Percentiles rank a stretch among this genome's conserved stretches.
Evolutionary conservation across 2,113 vertebrate genomes (phyloP).

Genomic region (Sinocyclocheilus rhinocerous): DNA sequence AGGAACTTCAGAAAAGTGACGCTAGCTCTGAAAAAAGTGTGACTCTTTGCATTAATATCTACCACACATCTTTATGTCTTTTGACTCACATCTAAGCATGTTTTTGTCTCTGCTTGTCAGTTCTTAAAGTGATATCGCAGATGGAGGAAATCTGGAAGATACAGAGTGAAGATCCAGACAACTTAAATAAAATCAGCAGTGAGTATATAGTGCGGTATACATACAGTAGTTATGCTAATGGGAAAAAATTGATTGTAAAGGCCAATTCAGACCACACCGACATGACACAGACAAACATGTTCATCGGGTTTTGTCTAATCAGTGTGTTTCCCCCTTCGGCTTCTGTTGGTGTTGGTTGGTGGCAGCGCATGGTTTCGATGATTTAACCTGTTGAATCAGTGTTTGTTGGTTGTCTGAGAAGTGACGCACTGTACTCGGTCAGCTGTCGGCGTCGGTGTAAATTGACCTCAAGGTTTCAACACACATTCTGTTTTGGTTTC

Average conservation of each 20-base stretch:
- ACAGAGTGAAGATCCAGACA: neutral
- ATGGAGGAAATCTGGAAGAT: conserved; percentile 27
- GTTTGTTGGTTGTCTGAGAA: neutral
- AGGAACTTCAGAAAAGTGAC: neutral
- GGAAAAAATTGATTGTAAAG: neutral
- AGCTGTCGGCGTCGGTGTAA: neutral
- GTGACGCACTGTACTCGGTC: neutral
- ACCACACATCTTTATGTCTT: neutral
- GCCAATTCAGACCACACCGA: neutral
- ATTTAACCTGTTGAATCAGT: neutral
- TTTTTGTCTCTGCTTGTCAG: neutral
- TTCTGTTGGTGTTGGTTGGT: too few species aligned
- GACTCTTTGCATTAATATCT: neutral
- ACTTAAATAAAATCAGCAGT: conserved; percentile 10
- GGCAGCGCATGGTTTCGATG: neutral
- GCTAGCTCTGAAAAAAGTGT: neutral
- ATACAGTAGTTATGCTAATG: neutral
- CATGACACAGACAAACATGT: too few species aligned
- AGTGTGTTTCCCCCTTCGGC: too few species aligned
- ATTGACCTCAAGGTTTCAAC: neutral
- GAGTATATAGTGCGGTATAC: neutral
- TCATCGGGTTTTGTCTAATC: too few species aligned
- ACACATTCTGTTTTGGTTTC: neutral
- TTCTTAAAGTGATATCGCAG: neutral
- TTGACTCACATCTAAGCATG: neutral